Base-by-base conservation (phyloP, 1,140 invertebrate genomes). In the Drosophila burlai region DNA sequence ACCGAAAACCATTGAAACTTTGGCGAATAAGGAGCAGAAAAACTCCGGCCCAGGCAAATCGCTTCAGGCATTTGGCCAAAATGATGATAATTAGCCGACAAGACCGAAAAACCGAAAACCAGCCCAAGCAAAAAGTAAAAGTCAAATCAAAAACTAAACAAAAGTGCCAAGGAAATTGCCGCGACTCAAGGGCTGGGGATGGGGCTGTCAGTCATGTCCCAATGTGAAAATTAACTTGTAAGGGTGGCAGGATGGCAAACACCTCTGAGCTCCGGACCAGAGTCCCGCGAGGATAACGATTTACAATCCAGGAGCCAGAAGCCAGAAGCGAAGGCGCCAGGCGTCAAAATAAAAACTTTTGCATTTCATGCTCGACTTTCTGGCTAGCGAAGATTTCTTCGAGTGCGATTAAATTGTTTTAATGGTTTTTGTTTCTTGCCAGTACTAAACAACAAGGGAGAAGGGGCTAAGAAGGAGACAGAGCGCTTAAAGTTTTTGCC, bases 191-290 rank as follows among this genome's bases (percentile, higher is more conserved):
- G 45, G 5, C 21, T 36, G 34, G 13, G 34, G 13, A 29, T 42
- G 62, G 36, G 84, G 36, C 36, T 64, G 81, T 78, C 77, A 73
- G 84, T 80, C 85, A 71, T 84, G 84, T 89, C 85, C 84, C 85
- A 90, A 89, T 90, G 84, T 89, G 84, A 84, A 90, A 89, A 89
- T 89, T 89, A 89, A 89, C 85, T 89, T 89, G 84, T 90, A 81
- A 66, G 45, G 54, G 11, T 24, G 26, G 50, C 13, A 31, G 18
- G 36, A 45, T 5, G 52, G 67, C 26, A 47, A 76, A 69, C 49
- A 67, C 62, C 55, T 69, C 46, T 40, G 21, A 47, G 4, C 59
- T 46, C 36, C 34, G 15, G 43, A 6, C 54, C 64, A n/a, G 60
- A 76, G 72, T 65, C 71, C 45, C 64, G 59, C 57, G 73, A 79